Percentiles rank a stretch among this genome's conserved stretches.
Evolutionary conservation across 2,113 vertebrate species (phyloP).

Genomic region (Toxotes jaculatrix): DNA sequence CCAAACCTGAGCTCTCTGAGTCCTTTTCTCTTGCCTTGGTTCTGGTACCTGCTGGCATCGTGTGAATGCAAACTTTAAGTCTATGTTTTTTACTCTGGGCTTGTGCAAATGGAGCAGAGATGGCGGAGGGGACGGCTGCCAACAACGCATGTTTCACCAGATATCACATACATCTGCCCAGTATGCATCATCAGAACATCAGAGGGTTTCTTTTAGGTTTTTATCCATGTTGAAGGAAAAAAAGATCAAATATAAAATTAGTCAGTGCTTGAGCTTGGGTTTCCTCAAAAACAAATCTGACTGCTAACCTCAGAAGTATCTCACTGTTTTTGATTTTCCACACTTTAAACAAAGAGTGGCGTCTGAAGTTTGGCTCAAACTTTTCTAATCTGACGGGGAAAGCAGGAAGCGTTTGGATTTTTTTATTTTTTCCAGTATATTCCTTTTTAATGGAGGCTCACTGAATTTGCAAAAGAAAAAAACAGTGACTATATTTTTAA

Average conservation of each 20-base stretch:
- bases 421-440: no score
- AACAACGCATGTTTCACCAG: not conserved
- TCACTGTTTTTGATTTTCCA: not conserved
- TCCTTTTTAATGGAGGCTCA: not conserved
- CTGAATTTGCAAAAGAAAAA: conserved; percentile 4
- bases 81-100: conserved; percentile 18
- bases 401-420: not conserved
- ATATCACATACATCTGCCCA: not conserved
- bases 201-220: not conserved
- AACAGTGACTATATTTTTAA: not conserved
- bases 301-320: not conserved
- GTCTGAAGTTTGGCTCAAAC: not conserved
- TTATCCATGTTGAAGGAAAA: not conserved
- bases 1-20: not conserved
- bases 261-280: not conserved
- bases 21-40: not conserved
- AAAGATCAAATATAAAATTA: not conserved
- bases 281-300: not conserved
- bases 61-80: not conserved
- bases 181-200: not conserved
- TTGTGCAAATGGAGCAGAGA: conserved; percentile 46
- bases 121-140: not conserved
- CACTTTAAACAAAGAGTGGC: not conserved
- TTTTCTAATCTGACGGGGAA: no score
- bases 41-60: conserved; percentile 12